These are phyloP conservation scores for Branchinecta lindahli DNA, from an alignment of 1,140 invertebrate genomes.

Conservation along the genomic window DNA sequence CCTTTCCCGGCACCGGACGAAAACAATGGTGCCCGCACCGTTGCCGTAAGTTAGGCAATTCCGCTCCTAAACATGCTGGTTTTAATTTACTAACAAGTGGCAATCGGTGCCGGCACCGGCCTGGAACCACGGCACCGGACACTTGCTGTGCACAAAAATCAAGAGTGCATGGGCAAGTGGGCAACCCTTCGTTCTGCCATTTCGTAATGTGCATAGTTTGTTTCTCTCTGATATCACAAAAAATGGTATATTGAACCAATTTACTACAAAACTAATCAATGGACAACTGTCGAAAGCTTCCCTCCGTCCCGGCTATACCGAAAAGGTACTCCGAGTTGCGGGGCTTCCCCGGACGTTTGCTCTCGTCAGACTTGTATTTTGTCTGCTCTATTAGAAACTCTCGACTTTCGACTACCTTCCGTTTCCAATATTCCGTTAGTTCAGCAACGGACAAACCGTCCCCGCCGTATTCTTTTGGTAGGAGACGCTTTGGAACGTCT, in stretches of 20 bases:
- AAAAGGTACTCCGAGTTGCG: conserved; percentile 63
- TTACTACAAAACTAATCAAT: conserved; percentile 45
- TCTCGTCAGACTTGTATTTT: conserved; percentile 50
- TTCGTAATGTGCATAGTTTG: too few relatives aligned
- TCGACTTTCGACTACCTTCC: conserved; percentile 17
- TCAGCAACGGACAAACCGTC: conserved; percentile 47
- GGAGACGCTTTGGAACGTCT: conserved; percentile 52
- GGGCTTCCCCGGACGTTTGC: conserved; percentile 53
- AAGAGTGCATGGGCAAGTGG: too few relatives aligned
- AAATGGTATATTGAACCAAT: not conserved
- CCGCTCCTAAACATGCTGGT: too few relatives aligned
- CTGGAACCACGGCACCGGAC: too few relatives aligned
- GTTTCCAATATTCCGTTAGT: conserved; percentile 35
- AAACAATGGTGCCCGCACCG: too few relatives aligned
- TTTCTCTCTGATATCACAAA: too few relatives aligned
- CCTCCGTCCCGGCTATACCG: conserved; percentile 44
- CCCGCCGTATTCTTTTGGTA: conserved; percentile 64
- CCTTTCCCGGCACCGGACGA: too few relatives aligned
- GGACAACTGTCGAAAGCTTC: conserved; percentile 56
- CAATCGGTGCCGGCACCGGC: too few relatives aligned
- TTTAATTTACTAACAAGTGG: too few relatives aligned
- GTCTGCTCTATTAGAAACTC: conserved; percentile 41
- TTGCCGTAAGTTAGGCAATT: too few relatives aligned
- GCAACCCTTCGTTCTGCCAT: too few relatives aligned
- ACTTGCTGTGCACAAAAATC: too few relatives aligned